These are phyloP conservation scores for Lobophora halterata DNA, from an alignment of 2,888 invertebrate species.

Conservation along the genomic window DNA sequence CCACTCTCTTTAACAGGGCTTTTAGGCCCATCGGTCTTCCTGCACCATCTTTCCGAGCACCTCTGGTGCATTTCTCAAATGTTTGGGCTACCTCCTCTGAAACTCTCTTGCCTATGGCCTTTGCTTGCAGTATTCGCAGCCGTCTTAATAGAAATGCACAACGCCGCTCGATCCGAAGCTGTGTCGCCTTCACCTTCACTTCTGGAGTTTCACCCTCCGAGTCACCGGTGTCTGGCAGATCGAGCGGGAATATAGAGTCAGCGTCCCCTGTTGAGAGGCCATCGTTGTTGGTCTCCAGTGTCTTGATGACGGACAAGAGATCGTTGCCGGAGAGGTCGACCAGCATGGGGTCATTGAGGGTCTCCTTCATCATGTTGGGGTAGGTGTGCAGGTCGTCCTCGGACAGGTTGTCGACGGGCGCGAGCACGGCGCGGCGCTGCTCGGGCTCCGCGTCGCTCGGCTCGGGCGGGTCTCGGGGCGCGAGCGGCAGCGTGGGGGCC, in stretches of 20 bases:
- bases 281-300: conserved; percentile 81
- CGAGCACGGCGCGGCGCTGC: conserved; percentile 57
- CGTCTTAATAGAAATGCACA: conserved; percentile 87
- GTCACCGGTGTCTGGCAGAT: conserved; percentile 74
- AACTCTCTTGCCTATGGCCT: conserved; percentile 87
- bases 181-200: conserved; percentile 75
- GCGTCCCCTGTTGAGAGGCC: conserved; percentile 65
- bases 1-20: conserved; percentile 67
- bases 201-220: conserved; percentile 76
- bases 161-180: conserved; percentile 84
- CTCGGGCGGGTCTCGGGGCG: conserved; percentile 61
- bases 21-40: conserved; percentile 69
- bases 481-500: conserved; percentile 96
- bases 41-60: conserved; percentile 82
- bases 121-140: conserved; percentile 87
- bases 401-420: conserved; percentile 77
- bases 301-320: conserved; percentile 88
- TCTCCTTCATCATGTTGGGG: conserved; percentile 79
- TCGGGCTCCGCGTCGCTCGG: conserved; percentile 53
- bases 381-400: conserved; percentile 81
- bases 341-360: conserved; percentile 85
- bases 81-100: conserved; percentile 86
- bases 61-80: conserved; percentile 86
- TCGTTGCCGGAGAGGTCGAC: conserved; percentile 82
- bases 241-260: conserved; percentile 74